Evolutionary conservation across 2,797 vertebrate species (phyloP), one percentile per base, ranked within the genome.

Genomic region (Sebastes kiyomatsui): DNA sequence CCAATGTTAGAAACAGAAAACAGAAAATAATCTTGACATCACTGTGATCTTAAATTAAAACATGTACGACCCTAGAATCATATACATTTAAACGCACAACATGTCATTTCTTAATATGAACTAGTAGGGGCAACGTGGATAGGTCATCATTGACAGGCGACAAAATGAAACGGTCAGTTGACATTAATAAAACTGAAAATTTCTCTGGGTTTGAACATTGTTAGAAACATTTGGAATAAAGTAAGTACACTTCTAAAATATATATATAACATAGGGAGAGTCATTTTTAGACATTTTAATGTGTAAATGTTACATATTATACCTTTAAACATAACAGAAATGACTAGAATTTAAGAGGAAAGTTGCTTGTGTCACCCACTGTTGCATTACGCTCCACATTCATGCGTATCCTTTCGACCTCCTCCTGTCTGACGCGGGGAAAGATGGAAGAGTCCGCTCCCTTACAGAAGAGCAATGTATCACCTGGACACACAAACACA

Each of bases 381-480:
- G 97, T 92, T 38, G 98, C 98, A 52, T 97, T 99, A 33, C 96
- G 97, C 76, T 99, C 98, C 83, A 99, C 98, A 0, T 99, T 97
- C 80, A 92, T 89, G 83, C 96, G 98, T 11, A 97, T 98, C 87
- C 92, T 92, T 16, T 97, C 97, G 32, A 98, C 96, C 91, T 99
- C 97, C 55, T 97, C 96, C 85, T 91, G 95, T 76, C 92, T 95
- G 74, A 99, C 98, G 38, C 97, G 96, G 42, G 97, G 97, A 64
- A 99, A 99, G 92, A 99, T 92, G 10, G 98, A 97, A 2, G 98
- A 98, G 92, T 99, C 98, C 2, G 98, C 98, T 87, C 98, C 98
- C 91, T 99, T 99, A 83, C 98, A 99, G 93, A 99, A 99, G 64
- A 99, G 97, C 89, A 97, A 83, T 7, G 96, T 96, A 64, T 96